Percentiles rank a stretch among this genome's conserved stretches.
These are phyloP conservation scores for Xanthia icteritia DNA, from an alignment of 2,888 invertebrate genomes.

Conservation along the genomic window DNA sequence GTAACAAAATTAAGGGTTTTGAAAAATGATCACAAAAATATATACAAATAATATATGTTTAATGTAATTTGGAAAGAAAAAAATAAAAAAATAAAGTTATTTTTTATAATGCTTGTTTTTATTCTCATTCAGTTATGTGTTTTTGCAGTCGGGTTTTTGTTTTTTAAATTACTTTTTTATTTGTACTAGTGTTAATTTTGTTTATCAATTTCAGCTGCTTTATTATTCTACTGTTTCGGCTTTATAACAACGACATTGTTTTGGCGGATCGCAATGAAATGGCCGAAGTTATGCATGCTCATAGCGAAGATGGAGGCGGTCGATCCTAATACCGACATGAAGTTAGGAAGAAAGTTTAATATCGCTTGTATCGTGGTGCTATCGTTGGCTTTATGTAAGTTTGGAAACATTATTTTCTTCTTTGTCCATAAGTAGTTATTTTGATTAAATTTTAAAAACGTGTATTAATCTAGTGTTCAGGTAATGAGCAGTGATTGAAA, in stretches of 20 bases:
- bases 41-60: no score
- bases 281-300: slow-evolving; percentile 76
- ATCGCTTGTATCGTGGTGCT: slow-evolving; percentile 71
- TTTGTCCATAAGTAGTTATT: not conserved
- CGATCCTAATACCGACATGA: slow-evolving; percentile 74
- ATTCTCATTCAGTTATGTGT: no score
- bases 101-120: no score
- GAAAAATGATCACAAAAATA: no score
- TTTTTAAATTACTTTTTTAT: no score
- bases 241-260: slow-evolving; percentile 73
- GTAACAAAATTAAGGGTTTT: no score
- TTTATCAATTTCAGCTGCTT: slow-evolving; percentile 69
- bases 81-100: no score
- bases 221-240: slow-evolving; percentile 75
- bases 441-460: not conserved
- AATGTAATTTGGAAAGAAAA: no score
- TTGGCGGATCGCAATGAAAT: slow-evolving; percentile 75
- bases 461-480: no score
- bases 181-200: not conserved
- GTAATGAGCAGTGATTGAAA: no score
- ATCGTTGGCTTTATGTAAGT: slow-evolving; percentile 74
- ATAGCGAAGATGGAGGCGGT: slow-evolving; percentile 75
- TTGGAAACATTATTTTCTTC: not conserved
- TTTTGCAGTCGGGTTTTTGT: no score
- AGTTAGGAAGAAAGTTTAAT: slow-evolving; percentile 74